These are phyloP conservation scores for Gnathonemus longibarbis DNA, from an alignment of 2,113 vertebrate species.

Conservation along the genomic window DNA sequence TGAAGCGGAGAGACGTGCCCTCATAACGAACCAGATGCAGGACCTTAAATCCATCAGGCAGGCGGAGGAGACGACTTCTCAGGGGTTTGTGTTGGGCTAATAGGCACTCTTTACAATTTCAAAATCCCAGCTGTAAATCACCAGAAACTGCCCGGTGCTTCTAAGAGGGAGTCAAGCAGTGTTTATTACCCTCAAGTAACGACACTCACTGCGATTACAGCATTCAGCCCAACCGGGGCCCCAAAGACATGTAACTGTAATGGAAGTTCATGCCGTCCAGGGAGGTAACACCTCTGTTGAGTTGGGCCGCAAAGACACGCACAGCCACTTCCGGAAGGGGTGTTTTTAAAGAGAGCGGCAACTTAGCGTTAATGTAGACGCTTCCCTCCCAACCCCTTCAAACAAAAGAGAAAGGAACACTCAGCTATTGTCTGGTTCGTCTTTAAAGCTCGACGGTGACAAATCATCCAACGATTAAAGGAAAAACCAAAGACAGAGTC, in stretches of 20 bases:
- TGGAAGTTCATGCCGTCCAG: background rate
- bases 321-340: background rate
- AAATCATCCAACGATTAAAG: background rate
- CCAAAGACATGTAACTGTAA: background rate
- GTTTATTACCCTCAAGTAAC: background rate
- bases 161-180: background rate
- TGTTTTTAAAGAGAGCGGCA: background rate
- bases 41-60: background rate
- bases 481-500: background rate
- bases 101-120: background rate
- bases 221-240: background rate
- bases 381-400: background rate
- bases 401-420: background rate
- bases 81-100: background rate
- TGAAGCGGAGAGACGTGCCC: background rate
- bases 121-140: conserved; percentile 9
- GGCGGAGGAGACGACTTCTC: background rate
- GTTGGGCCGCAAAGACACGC: background rate
- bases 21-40: background rate
- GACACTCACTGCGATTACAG: background rate
- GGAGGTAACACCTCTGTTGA: background rate
- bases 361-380: background rate
- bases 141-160: background rate
- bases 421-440: background rate
- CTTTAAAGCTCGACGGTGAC: background rate